Evolutionary conservation across 2,888 invertebrate species (phyloP), one percentile per base, ranked within the genome.

Genomic region (Oxytorus armatus): DNA sequence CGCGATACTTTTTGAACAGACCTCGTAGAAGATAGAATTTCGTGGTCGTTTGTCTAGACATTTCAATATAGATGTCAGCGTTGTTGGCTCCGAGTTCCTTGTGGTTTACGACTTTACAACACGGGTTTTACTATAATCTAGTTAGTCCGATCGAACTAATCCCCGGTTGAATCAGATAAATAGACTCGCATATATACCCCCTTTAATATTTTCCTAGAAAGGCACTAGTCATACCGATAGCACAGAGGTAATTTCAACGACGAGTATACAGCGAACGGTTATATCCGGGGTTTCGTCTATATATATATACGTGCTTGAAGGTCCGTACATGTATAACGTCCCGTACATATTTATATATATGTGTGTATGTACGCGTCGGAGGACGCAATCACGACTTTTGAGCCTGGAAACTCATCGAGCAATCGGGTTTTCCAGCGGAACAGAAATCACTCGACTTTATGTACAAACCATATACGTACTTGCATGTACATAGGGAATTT

Each of bases 161-260:
- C 49, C 69, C 69, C 55, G 42, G 69, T 49, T 63, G 65, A 36
- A 57, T 63, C 69, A 57, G 79, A 79, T 79, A 79, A n/a, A 75
- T 33, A 36, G 33, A 21, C 16, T 33, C 44, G 44, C 36, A 14
- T 39, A 66, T 55, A 55, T 16, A 18, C 18, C 76, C 47, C 61
- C 55, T 68, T 74, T 47, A 57, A 69, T 55, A 63, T 69, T 79
- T 44, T 53, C 63, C 53, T 21, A 10, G 68, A 63, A 68, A 69
- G 61, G 74, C 69, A 70, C 59, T 49, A 74, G 79, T 79, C 79
- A 74, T 69, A 47, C 16, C 73, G 78, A 78, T 78, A 78, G 68
- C 68, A 44, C 61, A 36, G 59, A 68, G 68, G 73, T 68, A 79
- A 79, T 79, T 65, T 14, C 74, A 69, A 39, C 68, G 69, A 69